Conservation (phyloP, 2,797 vertebrate species). For the Peromyscus aztecus region DNA sequence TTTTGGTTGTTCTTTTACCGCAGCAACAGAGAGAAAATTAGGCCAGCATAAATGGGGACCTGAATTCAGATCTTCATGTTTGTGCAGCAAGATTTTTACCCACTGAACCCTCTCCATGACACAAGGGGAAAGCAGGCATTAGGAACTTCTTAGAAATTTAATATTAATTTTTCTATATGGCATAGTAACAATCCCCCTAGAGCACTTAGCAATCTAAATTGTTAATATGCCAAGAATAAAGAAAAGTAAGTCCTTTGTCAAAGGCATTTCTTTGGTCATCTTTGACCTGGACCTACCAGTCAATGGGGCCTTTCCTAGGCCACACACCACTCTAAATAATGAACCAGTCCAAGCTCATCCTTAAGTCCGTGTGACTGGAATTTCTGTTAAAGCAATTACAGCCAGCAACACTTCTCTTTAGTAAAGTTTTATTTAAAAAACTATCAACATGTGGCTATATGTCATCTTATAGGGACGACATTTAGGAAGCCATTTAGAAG, state of each 20-base stretch:
- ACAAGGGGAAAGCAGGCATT: neutral
- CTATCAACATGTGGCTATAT: slow-evolving; percentile 41
- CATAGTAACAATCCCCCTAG: neutral
- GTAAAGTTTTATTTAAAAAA: slow-evolving; percentile 48
- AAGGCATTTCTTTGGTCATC: neutral
- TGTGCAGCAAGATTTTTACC: neutral
- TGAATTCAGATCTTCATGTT: neutral
- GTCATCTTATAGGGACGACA: slow-evolving; percentile 3
- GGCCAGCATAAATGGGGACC: neutral
- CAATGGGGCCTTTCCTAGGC: neutral
- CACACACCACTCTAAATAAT: neutral
- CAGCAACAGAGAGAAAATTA: neutral
- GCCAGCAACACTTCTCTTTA: neutral
- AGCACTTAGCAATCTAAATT: slow-evolving; percentile 36
- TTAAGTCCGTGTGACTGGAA: neutral
- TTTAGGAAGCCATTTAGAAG: slow-evolving; percentile 44
- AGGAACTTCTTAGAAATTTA: neutral
- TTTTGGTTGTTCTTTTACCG: neutral
- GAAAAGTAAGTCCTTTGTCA: slow-evolving; percentile 1
- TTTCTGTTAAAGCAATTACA: neutral
- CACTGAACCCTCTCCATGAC: neutral
- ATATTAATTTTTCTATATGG: neutral
- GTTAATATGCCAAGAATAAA: neutral
- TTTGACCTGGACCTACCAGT: neutral
- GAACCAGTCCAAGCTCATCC: neutral